These are phyloP conservation scores for Scyliorhinus canicula DNA, from an alignment of 2,797 vertebrate genomes.

Conservation along the genomic window DNA sequence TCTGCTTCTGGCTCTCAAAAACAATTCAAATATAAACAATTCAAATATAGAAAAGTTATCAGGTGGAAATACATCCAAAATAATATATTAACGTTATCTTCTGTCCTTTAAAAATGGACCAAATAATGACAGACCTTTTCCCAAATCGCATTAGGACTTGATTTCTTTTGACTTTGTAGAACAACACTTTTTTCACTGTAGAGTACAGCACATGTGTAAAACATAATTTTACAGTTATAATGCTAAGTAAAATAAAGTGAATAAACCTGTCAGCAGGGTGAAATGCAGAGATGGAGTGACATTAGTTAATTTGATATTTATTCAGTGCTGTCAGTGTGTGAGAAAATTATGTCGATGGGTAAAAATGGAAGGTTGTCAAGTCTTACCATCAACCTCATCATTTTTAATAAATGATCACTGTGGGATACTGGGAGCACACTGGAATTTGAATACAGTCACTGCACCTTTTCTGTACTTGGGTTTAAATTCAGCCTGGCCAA, in stretches of 20 bases:
- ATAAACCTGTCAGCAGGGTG: constrained; percentile 27
- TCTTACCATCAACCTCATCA: constrained; percentile 13
- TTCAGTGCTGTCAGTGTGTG: constrained; percentile 33
- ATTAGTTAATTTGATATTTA: constrained; percentile 35
- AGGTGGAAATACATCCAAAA: background rate
- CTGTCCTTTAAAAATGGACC: background rate
- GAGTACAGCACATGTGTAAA: background rate
- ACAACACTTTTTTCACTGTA: background rate
- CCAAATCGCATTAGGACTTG: background rate
- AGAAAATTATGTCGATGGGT: constrained; percentile 24
- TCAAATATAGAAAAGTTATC: background rate
- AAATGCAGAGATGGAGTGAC: constrained; percentile 30
- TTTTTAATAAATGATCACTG: constrained; percentile 33
- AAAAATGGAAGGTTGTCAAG: constrained; percentile 28
- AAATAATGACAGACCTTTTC: background rate
- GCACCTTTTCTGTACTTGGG: background rate
- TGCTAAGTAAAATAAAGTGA: constrained; percentile 32
- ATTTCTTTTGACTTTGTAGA: constrained; percentile 26
- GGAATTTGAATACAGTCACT: background rate
- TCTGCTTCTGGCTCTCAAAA: background rate
- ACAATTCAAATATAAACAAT: background rate
- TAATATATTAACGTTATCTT: background rate
- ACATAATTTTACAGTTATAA: constrained; percentile 29
- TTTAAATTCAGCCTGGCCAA: background rate
- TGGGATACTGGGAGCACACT: background rate